phyloP scores from a whole-genome alignment of 2,888 invertebrate species.

The Tubulanus polymorphus region DNA sequence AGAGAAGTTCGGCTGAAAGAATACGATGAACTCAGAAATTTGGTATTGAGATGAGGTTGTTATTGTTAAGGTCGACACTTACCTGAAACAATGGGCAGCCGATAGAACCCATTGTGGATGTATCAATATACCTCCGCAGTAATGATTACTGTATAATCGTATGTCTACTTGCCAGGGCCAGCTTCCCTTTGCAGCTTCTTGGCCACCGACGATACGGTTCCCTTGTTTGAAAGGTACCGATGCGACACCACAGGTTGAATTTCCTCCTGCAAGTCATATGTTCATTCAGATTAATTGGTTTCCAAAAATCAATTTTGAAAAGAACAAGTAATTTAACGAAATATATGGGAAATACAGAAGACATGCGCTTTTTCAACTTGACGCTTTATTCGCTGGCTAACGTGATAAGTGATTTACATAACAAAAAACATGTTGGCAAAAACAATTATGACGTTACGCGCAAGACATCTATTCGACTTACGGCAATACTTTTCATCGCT shows the following conservation, averaged over 20 bases:
- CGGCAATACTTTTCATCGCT: constrained; percentile 3
- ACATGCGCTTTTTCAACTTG: too few species aligned
- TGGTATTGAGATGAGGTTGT: too few species aligned
- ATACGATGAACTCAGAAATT: neutral
- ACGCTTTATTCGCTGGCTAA: too few species aligned
- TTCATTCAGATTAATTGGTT: neutral
- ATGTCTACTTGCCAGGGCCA: constrained; percentile 49
- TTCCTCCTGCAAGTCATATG: neutral
- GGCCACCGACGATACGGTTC: constrained; percentile 44
- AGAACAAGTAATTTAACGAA: neutral
- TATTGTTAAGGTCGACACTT: too few species aligned
- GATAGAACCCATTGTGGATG: constrained; percentile 36
- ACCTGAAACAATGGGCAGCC: constrained; percentile 38
- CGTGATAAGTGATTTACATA: too few species aligned
- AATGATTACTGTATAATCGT: constrained; percentile 35
- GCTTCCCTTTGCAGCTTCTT: constrained; percentile 42
- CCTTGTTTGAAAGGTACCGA: neutral
- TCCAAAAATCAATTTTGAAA: neutral
- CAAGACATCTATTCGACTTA: too few species aligned
- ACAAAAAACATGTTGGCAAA: too few species aligned
- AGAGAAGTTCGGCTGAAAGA: constrained; percentile 15
- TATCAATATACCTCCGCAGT: constrained; percentile 35
- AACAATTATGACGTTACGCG: too few species aligned
- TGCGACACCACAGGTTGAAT: neutral
- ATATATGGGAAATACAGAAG: neutral